A percentile compares a stretch with the other conserved stretches of the same genome.
Conservation (phyloP, 1,140 invertebrate species). For the Octopus sinensis region DNA sequence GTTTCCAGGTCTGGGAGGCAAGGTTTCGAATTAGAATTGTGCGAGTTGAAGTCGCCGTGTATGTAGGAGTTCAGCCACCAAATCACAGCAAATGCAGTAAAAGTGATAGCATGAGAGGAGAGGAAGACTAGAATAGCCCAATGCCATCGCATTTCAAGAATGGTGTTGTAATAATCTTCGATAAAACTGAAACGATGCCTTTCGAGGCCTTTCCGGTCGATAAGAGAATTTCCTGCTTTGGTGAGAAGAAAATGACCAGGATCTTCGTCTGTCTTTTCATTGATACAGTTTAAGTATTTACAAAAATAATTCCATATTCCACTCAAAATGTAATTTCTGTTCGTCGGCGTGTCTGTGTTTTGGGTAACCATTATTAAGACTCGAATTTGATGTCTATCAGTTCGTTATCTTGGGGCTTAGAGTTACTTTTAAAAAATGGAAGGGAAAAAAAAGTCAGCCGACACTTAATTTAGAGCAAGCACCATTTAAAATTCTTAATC, state of each 20-base stretch:
- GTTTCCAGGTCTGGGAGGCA: constrained; percentile 48
- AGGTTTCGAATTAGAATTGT: constrained; percentile 58
- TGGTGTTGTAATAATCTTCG: constrained; percentile 46
- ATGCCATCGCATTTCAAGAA: constrained; percentile 75
- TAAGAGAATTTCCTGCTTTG: constrained; percentile 15
- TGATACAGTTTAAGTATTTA: no score
- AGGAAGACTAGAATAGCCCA: constrained; percentile 93
- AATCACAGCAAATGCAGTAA: constrained; percentile 85
- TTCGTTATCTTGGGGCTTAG: no score
- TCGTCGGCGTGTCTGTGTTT: no score
- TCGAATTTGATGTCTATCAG: no score
- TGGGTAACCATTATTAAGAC: no score
- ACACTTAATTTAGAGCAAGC: no score
- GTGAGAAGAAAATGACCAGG: not conserved
- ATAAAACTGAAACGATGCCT: constrained; percentile 38
- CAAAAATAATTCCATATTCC: no score
- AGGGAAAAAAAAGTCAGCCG: no score
- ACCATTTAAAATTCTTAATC: no score
- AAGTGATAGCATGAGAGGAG: constrained; percentile 85
- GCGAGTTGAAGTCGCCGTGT: constrained; percentile 81
- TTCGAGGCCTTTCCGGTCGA: constrained; percentile 35
- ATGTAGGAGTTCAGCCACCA: constrained; percentile 93
- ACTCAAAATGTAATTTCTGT: no score
- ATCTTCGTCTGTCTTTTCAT: not conserved
- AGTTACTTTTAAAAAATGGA: no score